Evolutionary conservation across 2,113 vertebrate species (phyloP), one percentile per base, ranked within the genome.

Genomic region (Ageneiosus marmoratus): DNA sequence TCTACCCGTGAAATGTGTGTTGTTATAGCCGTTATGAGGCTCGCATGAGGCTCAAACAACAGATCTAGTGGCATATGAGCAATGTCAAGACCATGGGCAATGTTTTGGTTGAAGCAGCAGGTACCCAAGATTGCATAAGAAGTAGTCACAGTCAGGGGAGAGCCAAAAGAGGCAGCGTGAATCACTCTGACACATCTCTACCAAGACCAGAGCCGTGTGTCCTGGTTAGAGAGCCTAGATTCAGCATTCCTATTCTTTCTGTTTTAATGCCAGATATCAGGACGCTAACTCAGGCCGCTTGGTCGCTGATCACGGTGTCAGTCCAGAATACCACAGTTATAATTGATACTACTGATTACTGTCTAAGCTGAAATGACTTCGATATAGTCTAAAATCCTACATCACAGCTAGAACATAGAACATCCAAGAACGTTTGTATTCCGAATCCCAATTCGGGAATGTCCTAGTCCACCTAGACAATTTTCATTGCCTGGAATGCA

Each of bases 401-500:
- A n/a, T n/a, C n/a, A n/a, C n/a, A n/a, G n/a, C n/a, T n/a, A n/a
- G n/a, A n/a, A n/a, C n/a, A n/a, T n/a, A n/a, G n/a, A n/a, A n/a
- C n/a, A n/a, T n/a, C n/a, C n/a, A n/a, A n/a, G n/a, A n/a, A n/a
- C 27, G 15, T 16, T 2, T 41, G 32, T 8, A 9, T 20, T 34
- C 32, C 18, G 77, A 83, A 50, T 69, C 12, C 63, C 24, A 10
- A 24, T 5, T n/a, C n/a, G n/a, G n/a, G n/a, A n/a, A n/a, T n/a
- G 20, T 72, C 18, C n/a, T n/a, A n/a, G n/a, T 80, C 41, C 72
- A 63, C 53, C 58, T 24, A 41, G 6, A 48, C 24, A 8, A n/a
- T 27, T 77, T 60, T 60, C 41, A 24, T 3, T 74, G 63, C 70
- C 41, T 81, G 78, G 62, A 81, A 81, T 80, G 62, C 81, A 84